Evolutionary conservation across 2,113 vertebrate genomes (phyloP).

Genomic region (Tenrec ecaudatus): DNA sequence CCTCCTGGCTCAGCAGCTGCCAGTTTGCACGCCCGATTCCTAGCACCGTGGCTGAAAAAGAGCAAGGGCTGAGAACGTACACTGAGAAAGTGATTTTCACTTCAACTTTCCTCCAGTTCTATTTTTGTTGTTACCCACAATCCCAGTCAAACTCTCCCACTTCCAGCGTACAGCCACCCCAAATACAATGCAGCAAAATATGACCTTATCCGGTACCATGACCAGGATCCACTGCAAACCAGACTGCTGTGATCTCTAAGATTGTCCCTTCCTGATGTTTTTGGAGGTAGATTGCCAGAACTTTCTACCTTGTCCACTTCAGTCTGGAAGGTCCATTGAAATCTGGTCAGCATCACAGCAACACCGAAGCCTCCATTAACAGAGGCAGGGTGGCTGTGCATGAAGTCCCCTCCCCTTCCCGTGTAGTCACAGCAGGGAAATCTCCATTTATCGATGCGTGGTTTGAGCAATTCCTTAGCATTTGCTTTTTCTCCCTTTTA

Average conservation of each 20-base stretch:
- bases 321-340: background rate
- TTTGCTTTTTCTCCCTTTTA: background rate
- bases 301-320: background rate
- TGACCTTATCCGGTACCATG: background rate
- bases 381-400: background rate
- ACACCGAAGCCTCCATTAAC: background rate
- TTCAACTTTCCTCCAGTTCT: background rate
- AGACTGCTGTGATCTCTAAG: background rate
- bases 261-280: background rate
- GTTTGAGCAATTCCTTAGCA: conserved; percentile 12
- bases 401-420: background rate
- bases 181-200: background rate
- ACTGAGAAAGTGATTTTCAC: background rate
- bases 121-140: background rate
- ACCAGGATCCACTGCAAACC: background rate
- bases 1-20: background rate
- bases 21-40: background rate
- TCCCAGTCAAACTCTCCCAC: background rate
- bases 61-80: background rate
- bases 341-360: background rate
- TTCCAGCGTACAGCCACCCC: background rate
- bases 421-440: conserved; percentile 26
- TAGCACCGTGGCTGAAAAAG: background rate
- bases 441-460: background rate
- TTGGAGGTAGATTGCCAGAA: background rate